phyloP scores from a whole-genome alignment of 2,797 vertebrate species.

The Poliocrania exsul region DNA sequence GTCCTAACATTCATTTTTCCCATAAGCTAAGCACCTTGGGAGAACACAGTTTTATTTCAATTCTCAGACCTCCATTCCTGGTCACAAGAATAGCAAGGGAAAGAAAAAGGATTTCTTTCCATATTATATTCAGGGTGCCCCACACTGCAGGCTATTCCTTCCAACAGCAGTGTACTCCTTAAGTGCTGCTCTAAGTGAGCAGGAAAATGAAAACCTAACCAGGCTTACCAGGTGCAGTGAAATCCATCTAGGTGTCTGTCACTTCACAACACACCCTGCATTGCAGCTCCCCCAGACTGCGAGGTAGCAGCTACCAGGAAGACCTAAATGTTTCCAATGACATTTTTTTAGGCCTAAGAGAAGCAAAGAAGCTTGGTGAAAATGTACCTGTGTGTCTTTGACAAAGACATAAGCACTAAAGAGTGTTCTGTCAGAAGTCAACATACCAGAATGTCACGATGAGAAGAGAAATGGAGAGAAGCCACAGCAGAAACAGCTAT shows the following conservation, averaged over 20 bases:
- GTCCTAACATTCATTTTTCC: rapidly evolving
- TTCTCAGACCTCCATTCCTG: neutral
- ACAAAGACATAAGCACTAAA: neutral
- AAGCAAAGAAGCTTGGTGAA: neutral
- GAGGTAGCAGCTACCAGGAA: neutral
- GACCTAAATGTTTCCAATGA: neutral
- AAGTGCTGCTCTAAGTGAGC: neutral
- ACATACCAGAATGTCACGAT: neutral
- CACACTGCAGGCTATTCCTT: neutral
- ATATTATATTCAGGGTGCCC: neutral
- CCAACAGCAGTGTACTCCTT: neutral
- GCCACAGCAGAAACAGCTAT: neutral
- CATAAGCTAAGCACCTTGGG: neutral
- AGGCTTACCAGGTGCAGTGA: neutral
- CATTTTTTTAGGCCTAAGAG: neutral
- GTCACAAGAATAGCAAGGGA: neutral
- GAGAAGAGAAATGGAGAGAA: neutral
- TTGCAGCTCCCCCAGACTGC: neutral
- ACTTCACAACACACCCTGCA: neutral
- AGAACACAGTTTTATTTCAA: neutral
- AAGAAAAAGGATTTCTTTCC: neutral
- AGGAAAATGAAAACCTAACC: neutral
- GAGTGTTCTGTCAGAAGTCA: neutral
- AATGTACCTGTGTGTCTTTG: neutral
- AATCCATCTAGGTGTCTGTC: neutral